A percentile compares a stretch with the other conserved stretches of the same genome.
These are phyloP conservation scores for Colaptes auratus DNA, from an alignment of 2,113 vertebrate genomes.

Conservation along the genomic window DNA sequence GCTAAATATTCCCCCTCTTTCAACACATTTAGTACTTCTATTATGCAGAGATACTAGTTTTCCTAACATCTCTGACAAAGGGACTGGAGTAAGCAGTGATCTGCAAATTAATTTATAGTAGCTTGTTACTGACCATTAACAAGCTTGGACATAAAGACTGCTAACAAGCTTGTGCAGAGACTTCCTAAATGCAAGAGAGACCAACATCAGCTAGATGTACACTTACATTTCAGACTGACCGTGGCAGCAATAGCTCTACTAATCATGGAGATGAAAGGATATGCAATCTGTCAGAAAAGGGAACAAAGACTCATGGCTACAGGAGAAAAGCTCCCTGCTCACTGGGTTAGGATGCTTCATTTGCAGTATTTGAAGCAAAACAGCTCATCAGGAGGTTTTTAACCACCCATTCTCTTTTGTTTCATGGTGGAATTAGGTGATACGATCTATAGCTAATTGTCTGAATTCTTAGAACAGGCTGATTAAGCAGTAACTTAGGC, in stretches of 20 bases:
- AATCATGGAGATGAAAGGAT: constrained; percentile 47
- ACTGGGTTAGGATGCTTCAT: constrained; percentile 18
- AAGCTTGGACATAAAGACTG: neutral
- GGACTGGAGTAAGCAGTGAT: neutral
- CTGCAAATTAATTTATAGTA: constrained; percentile 19
- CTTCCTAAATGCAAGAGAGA: constrained; percentile 4
- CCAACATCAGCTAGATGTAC: neutral
- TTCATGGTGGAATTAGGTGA: constrained; percentile 37
- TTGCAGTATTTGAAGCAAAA: constrained; percentile 25
- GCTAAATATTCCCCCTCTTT: neutral
- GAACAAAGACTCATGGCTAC: constrained; percentile 45
- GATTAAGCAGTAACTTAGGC: constrained; percentile 23
- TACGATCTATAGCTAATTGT: constrained; percentile 24
- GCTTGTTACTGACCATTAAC: neutral
- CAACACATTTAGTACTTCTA: neutral
- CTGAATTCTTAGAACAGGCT: constrained; percentile 14
- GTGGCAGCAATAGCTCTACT: neutral
- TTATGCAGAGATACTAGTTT: neutral
- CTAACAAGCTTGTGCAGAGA: neutral
- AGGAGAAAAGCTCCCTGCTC: neutral
- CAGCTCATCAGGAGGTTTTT: constrained; percentile 41
- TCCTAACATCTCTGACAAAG: neutral
- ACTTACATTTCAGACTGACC: constrained; percentile 29
- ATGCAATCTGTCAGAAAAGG: constrained; percentile 17
- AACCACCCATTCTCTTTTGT: constrained; percentile 17